Conservation (phyloP, 2,888 invertebrate species). For the Pristionchus entomophagus region DNA sequence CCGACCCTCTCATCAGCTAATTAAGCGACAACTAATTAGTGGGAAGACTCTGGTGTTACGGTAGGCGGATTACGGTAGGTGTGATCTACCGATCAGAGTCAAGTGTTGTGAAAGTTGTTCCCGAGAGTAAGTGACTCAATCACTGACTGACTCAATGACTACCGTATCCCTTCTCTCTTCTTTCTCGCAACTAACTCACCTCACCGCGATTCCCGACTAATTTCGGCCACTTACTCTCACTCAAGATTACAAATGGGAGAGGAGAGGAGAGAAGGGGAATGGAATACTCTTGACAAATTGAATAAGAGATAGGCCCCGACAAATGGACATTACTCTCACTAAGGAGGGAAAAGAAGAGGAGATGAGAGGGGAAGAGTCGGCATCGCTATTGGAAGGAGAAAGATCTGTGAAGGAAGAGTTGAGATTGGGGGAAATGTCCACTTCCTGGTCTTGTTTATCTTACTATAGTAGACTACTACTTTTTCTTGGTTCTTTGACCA, state of each 20-base stretch:
- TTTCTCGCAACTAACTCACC: not conserved
- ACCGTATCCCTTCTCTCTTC: conserved; percentile 5
- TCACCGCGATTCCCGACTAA: conserved; percentile 14
- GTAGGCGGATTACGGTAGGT: not conserved
- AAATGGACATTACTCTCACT: conserved; percentile 29
- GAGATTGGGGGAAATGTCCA: no score
- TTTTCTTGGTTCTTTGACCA: no score
- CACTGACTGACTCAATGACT: no score
- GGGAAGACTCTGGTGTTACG: no score
- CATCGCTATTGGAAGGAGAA: not conserved
- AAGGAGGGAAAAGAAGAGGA: not conserved
- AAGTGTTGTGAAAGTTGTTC: no score
- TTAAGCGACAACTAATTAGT: not conserved
- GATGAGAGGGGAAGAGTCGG: conserved; percentile 9
- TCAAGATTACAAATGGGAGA: conserved; percentile 30
- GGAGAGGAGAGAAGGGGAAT: not conserved
- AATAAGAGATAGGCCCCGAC: conserved; percentile 37
- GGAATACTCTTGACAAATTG: conserved; percentile 38
- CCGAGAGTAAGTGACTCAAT: not conserved
- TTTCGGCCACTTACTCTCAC: conserved; percentile 29
- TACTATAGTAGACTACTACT: no score
- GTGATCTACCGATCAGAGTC: no score
- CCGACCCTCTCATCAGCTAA: conserved; percentile 38
- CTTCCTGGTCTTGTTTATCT: no score
- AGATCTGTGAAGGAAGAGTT: conserved; percentile 12